Evolutionary conservation across 2,888 invertebrate genomes (phyloP).

Genomic region (Hermodice carunculata): DNA sequence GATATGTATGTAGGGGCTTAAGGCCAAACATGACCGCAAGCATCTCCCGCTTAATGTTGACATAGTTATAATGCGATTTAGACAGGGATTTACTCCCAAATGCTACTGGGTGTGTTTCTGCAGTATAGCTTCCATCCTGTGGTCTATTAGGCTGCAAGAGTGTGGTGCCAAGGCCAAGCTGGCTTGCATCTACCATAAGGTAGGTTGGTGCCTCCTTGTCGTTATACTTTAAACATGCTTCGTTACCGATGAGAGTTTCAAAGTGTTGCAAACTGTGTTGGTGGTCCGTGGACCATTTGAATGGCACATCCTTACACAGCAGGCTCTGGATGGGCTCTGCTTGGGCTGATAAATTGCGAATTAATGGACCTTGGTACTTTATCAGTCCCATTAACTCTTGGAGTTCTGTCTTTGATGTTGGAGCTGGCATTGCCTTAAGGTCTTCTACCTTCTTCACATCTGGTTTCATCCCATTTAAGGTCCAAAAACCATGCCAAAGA

Average conservation of each 20-base stretch:
- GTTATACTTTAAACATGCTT: slow-evolving; percentile 13
- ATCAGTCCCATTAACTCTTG: slow-evolving; percentile 19
- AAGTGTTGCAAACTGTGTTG: too few relatives aligned
- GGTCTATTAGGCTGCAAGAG: slow-evolving; percentile 55
- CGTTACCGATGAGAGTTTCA: slow-evolving; percentile 2
- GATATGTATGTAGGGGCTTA: slow-evolving; percentile 39
- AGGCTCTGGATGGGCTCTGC: slow-evolving; percentile 3
- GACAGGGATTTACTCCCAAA: slow-evolving; percentile 47
- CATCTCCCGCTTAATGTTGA: slow-evolving; percentile 44
- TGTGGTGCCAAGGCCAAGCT: slow-evolving; percentile 29
- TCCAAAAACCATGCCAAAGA: not conserved
- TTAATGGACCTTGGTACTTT: slow-evolving; percentile 13
- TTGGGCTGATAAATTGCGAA: not conserved
- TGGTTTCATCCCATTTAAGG: not conserved
- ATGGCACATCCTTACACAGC: not conserved
- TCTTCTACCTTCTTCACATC: not conserved
- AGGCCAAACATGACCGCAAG: slow-evolving; percentile 41
- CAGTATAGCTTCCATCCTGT: too few relatives aligned
- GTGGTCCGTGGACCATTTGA: slow-evolving; percentile 4
- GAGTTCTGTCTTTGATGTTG: not conserved
- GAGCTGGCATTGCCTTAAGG: not conserved
- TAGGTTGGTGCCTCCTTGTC: not conserved
- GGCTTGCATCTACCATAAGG: slow-evolving; percentile 10
- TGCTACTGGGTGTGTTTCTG: slow-evolving; percentile 42
- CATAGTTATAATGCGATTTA: slow-evolving; percentile 40